Percentiles rank a stretch among this genome's conserved stretches.
phyloP scores from a whole-genome alignment of 2,797 vertebrate genomes.

The Urophycis tenuis region DNA sequence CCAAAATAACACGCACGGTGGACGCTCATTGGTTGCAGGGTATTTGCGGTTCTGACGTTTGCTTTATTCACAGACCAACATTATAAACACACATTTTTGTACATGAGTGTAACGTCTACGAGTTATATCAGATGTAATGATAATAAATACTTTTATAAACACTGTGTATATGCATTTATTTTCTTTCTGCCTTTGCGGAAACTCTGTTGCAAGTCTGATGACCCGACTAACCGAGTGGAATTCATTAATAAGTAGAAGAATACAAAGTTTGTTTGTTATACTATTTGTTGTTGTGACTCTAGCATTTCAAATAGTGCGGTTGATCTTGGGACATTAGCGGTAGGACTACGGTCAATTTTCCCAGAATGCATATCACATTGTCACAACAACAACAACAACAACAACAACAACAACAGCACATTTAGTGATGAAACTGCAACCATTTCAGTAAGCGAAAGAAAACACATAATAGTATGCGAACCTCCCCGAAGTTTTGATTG shows the following conservation, averaged over 20 bases:
- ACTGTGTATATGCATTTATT: background rate
- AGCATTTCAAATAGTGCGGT: background rate
- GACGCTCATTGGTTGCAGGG: slow-evolving; percentile 53
- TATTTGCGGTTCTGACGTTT: slow-evolving; percentile 44
- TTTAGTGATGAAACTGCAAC: background rate
- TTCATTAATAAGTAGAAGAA: background rate
- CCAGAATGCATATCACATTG: background rate
- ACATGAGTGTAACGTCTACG: background rate
- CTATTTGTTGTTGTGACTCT: no score
- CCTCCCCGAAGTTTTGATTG: background rate
- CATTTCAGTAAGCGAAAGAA: background rate
- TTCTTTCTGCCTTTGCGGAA: background rate
- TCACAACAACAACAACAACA: background rate
- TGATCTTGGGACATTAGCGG: background rate
- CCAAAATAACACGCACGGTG: slow-evolving; percentile 55
- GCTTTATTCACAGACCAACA: slow-evolving; percentile 7
- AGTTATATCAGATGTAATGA: background rate
- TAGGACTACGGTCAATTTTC: background rate
- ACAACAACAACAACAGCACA: background rate
- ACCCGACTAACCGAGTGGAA: no score
- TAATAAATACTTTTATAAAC: background rate
- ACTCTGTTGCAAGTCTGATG: background rate
- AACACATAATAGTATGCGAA: background rate
- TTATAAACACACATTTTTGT: background rate
- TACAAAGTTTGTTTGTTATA: background rate